Evolutionary conservation across 92 coral and sea anemone species (phyloP), one percentile per base, ranked within the genome.

Genomic region (Phymanthus crucifer): DNA sequence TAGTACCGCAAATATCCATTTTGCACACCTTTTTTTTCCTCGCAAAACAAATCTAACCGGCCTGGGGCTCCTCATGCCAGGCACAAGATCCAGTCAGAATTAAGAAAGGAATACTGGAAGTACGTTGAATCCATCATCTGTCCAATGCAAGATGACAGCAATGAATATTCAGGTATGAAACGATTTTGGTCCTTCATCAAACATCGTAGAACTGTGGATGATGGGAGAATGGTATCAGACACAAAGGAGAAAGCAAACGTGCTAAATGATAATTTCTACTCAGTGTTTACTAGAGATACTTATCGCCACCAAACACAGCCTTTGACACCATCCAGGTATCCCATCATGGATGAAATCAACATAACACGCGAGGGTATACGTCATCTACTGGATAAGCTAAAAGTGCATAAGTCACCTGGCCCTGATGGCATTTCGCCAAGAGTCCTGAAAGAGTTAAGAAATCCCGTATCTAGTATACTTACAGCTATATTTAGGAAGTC

Each of bases 101-200:
- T 40, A 54, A 84, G 83, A 36, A 66, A 68, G 34, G 70, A 33
- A 6, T 84, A 77, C 26, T 78, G 83, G 88, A 58, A 80, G n/a
- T 67, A 84, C 27, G 87, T 82, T 40, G 86, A 86, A 74, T 19
- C 78, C 58, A 75, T 86, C 26, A 81, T 86, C 71, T 71, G 82
- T 26, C 81, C 89, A 29, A 85, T 71, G 72, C 81, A 46, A 57
- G 86, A 75, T 13, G 82, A 81, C 37, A 36, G 40, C 13, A 66
- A 74, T 58, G 74, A 84, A 18, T 52, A 29, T 70, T 85, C 75
- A 19, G 78, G 77, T 26, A 38, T 83, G 75, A 83, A 82, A 56
- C 50, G 86, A 19, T 82, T 86, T 21, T 86, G 87, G 84, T 73
- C 80, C 38, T 87, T 67, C 72, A 81, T 86, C 8, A 85, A 81